Conservation (phyloP, 1,140 invertebrate genomes). For the Araneus ventricosus region DNA sequence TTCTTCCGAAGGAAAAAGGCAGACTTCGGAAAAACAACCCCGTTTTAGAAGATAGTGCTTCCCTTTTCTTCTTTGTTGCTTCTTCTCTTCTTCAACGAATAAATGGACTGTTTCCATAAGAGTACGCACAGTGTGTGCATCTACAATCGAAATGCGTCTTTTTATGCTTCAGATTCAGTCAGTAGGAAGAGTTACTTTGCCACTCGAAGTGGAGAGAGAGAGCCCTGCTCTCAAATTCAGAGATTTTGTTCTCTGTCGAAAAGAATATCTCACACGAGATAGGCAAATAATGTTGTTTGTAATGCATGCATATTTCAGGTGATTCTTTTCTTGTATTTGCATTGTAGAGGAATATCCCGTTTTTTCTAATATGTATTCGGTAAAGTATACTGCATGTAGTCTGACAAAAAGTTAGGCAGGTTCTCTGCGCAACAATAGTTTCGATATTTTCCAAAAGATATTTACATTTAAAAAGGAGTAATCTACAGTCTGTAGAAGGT, state of each 20-base stretch:
- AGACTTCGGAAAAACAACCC: not conserved
- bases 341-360: not conserved
- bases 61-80: not conserved
- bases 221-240: not conserved
- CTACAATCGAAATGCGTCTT: not conserved
- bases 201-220: not conserved
- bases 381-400: too few species aligned
- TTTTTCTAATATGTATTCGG: too few species aligned
- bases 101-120: conserved; percentile 7
- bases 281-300: not conserved
- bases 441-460: too few species aligned
- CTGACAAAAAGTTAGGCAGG: too few species aligned
- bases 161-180: not conserved
- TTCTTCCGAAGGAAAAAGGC: not conserved
- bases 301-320: not conserved
- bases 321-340: not conserved
- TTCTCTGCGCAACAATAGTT: too few species aligned
- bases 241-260: not conserved
- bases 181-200: not conserved
- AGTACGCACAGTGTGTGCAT: not conserved
- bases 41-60: not conserved
- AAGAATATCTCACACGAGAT: not conserved
- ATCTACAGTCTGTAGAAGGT: too few species aligned
- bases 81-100: not conserved
- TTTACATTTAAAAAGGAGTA: too few species aligned